Percentiles rank a stretch among this genome's conserved stretches.
Evolutionary conservation across 2,888 invertebrate species (phyloP).

Genomic region (Noctua pronuba): DNA sequence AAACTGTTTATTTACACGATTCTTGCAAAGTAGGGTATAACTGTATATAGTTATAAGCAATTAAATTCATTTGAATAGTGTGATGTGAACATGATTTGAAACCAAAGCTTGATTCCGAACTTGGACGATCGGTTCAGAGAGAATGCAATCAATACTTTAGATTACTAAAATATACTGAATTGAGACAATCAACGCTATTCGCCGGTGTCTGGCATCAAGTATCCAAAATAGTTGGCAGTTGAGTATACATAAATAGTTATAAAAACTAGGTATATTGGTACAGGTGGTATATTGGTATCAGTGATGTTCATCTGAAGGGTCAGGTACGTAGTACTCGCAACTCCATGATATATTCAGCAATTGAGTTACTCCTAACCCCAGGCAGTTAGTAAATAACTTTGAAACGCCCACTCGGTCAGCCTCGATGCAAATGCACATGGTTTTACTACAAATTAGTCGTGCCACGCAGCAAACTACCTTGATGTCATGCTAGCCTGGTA

Average conservation of each 20-base stretch:
- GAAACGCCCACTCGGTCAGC: constrained; percentile 4
- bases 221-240: background rate
- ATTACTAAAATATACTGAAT: background rate
- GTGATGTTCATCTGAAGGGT: background rate
- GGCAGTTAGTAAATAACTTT: constrained; percentile 29
- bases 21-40: background rate
- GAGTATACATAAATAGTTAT: background rate
- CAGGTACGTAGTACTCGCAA: background rate
- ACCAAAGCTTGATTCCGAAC: background rate
- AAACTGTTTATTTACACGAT: background rate
- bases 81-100: background rate
- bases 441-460: constrained; percentile 33
- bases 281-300: background rate
- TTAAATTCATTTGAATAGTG: background rate
- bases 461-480: constrained; percentile 25
- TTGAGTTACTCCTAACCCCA: background rate
- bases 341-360: background rate
- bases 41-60: background rate
- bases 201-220: background rate
- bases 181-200: background rate
- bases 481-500: constrained; percentile 49
- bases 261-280: background rate
- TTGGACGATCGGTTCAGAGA: background rate
- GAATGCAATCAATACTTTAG: background rate
- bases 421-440: constrained; percentile 36